phyloP scores from a whole-genome alignment of 2,888 invertebrate genomes.

The Nebria salina region DNA sequence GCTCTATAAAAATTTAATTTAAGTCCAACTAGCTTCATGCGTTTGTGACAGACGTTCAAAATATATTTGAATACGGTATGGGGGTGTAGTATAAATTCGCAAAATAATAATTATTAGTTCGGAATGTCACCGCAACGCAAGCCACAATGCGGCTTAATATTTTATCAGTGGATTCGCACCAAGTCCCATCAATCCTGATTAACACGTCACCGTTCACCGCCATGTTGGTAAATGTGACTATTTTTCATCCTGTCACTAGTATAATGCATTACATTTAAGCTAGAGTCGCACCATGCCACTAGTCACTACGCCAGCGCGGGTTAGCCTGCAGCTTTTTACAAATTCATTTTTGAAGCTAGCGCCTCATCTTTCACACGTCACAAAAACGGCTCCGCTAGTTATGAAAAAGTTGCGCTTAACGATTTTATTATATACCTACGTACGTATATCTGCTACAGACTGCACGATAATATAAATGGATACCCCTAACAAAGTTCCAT shows the following conservation, averaged over 20 bases:
- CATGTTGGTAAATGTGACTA: constrained; percentile 54
- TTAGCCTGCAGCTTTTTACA: background rate
- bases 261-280: constrained; percentile 53
- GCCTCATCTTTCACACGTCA: background rate
- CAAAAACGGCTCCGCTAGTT: background rate
- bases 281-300: background rate
- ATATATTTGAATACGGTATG: no score
- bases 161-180: background rate
- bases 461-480: background rate
- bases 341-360: background rate
- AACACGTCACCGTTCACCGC: constrained; percentile 54
- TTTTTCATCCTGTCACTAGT: constrained; percentile 59
- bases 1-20: no score
- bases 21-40: no score
- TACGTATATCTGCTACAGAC: background rate
- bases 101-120: background rate
- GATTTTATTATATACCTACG: background rate
- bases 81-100: no score
- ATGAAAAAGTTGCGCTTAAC: background rate
- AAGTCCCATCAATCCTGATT: constrained; percentile 57
- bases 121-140: background rate
- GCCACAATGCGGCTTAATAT: constrained; percentile 13
- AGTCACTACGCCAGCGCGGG: background rate
- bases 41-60: no score
- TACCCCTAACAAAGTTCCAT: background rate